Percentiles rank a stretch among this genome's conserved stretches.
These are phyloP conservation scores for Paguma larvata DNA, from an alignment of 2,797 vertebrate species.

Conservation along the genomic window DNA sequence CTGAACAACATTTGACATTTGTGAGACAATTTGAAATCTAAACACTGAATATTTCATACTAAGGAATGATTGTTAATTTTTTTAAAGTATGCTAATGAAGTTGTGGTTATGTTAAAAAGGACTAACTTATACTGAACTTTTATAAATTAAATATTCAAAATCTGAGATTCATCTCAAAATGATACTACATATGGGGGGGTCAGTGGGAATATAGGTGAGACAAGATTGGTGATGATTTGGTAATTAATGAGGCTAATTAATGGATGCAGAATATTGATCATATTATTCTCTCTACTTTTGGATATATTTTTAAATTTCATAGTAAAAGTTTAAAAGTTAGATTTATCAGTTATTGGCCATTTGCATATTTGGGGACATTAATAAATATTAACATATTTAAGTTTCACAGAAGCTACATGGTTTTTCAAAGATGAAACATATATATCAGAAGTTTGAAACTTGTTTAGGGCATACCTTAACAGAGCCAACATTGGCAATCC, in stretches of 20 bases:
- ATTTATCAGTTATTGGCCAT: background rate
- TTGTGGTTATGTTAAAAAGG: constrained; percentile 22
- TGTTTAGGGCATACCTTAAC: background rate
- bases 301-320: background rate
- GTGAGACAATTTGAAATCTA: constrained; percentile 32
- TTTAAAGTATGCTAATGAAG: constrained; percentile 9
- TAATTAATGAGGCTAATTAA: background rate
- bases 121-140: constrained; percentile 32
- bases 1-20: background rate
- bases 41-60: constrained; percentile 27
- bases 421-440: constrained; percentile 57
- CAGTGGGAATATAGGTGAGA: constrained; percentile 24
- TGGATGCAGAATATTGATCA: background rate
- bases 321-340: constrained; percentile 24
- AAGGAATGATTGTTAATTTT: constrained; percentile 22
- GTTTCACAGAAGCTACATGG: background rate
- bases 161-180: constrained; percentile 35
- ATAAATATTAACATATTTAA: background rate
- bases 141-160: constrained; percentile 13
- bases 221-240: background rate
- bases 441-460: constrained; percentile 34
- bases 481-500: background rate
- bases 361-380: background rate
- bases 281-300: background rate
- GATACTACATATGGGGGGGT: background rate